phyloP scores from a whole-genome alignment of 2,113 vertebrate genomes.

The Lynx canadensis region DNA sequence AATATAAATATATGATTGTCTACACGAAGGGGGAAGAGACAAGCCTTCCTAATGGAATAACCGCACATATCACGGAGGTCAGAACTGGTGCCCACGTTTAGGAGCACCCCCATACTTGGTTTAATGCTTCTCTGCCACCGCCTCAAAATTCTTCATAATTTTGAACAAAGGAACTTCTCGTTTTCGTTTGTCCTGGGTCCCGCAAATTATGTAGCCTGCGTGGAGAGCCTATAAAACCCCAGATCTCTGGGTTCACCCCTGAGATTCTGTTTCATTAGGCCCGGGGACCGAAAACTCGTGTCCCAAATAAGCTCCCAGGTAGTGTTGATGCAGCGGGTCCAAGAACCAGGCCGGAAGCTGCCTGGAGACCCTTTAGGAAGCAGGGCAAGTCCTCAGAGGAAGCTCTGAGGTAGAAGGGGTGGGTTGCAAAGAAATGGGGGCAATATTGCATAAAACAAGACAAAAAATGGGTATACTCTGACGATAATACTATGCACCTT shows the following conservation, averaged over 20 bases:
- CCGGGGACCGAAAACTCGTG: background rate
- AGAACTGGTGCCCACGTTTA: background rate
- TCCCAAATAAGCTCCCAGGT: background rate
- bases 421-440: accelerated
- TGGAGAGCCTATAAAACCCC: background rate
- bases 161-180: background rate
- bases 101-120: background rate
- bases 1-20: background rate
- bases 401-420: background rate
- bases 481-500: too few relatives aligned
- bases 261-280: background rate
- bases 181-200: background rate
- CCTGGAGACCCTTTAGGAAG: background rate
- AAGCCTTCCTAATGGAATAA: background rate
- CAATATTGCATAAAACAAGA: background rate
- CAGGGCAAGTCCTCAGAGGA: background rate
- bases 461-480: too few relatives aligned
- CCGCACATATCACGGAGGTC: too few relatives aligned
- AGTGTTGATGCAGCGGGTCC: accelerated
- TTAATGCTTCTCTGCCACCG: background rate
- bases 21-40: too few relatives aligned
- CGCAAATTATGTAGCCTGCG: background rate
- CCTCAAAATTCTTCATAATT: background rate
- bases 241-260: too few relatives aligned
- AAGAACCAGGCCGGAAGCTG: background rate